Evolutionary conservation across 2,113 vertebrate species (phyloP).

Genomic region (Noturus placidus): DNA sequence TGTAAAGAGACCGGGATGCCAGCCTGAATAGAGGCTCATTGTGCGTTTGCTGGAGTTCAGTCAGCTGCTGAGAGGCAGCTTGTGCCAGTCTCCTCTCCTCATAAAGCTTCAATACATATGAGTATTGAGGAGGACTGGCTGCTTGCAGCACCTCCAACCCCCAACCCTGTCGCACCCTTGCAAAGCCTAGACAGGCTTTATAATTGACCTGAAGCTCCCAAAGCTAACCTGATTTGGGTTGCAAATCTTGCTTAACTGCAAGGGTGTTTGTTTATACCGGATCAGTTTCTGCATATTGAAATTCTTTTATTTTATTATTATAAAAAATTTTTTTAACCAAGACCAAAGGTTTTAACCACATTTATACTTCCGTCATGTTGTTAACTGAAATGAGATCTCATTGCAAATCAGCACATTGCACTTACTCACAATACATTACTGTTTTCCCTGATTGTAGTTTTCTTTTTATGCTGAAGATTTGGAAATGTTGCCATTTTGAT

Average conservation of each 20-base stretch:
- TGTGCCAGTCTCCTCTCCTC: slow-evolving; percentile 72
- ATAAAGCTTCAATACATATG: slow-evolving; percentile 61
- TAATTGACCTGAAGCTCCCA: slow-evolving; percentile 33
- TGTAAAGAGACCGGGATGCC: slow-evolving; percentile 50
- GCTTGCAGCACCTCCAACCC: slow-evolving; percentile 15
- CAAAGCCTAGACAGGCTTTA: background rate
- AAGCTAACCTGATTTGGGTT: background rate
- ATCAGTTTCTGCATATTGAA: background rate
- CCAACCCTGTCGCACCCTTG: background rate
- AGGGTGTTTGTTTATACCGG: background rate
- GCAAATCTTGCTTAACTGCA: background rate
- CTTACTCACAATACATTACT: background rate
- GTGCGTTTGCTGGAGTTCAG: slow-evolving; percentile 57
- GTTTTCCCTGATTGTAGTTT: background rate
- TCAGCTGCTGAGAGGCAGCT: slow-evolving; percentile 64
- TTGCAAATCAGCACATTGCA: background rate
- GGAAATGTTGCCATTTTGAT: background rate
- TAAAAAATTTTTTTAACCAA: background rate
- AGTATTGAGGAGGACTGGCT: slow-evolving; percentile 17
- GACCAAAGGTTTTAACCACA: background rate
- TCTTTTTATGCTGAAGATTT: background rate
- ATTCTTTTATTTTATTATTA: too few relatives aligned
- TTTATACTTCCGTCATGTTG: background rate
- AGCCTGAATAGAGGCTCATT: slow-evolving; percentile 65
- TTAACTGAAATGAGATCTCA: background rate